Conservation (phyloP, 2,888 invertebrate genomes). For the Osmoderma eremita region DNA sequence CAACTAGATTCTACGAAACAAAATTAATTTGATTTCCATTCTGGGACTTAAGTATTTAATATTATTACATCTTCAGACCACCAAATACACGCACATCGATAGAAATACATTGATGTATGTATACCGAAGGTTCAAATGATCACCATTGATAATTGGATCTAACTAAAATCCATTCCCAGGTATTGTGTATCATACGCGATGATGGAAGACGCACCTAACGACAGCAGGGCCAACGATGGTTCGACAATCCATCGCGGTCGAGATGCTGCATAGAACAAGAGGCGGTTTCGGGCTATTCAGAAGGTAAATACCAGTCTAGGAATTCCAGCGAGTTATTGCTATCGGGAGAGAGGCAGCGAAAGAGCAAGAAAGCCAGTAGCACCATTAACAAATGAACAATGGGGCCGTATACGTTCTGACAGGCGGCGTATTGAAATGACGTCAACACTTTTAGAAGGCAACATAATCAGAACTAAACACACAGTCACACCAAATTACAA, state of each 20-base stretch:
- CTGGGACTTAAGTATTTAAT: conserved; percentile 20
- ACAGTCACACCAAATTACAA: conserved; percentile 51
- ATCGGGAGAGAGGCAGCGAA: conserved; percentile 27
- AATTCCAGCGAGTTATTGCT: conserved; percentile 39
- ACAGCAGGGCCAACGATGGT: conserved; percentile 23
- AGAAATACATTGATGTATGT: neutral
- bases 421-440: conserved; percentile 52
- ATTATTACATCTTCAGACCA: conserved; percentile 26
- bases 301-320: conserved; percentile 45
- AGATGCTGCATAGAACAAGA: conserved; percentile 41
- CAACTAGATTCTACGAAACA: conserved; percentile 20
- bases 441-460: conserved; percentile 48
- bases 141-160: conserved; percentile 34
- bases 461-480: conserved; percentile 47
- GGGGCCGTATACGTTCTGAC: conserved; percentile 46
- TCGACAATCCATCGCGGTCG: conserved; percentile 7
- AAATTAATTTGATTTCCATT: conserved; percentile 35
- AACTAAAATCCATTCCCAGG: conserved; percentile 29
- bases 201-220: conserved; percentile 22
- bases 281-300: conserved; percentile 42
- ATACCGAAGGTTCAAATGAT: conserved; percentile 13
- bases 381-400: conserved; percentile 52
- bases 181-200: conserved; percentile 22
- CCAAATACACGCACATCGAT: conserved; percentile 1
- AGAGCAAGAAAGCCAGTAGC: conserved; percentile 48